A percentile compares a stretch with the other conserved stretches of the same genome.
Conservation (phyloP, 2,113 vertebrate species). For the Chamaea fasciata region DNA sequence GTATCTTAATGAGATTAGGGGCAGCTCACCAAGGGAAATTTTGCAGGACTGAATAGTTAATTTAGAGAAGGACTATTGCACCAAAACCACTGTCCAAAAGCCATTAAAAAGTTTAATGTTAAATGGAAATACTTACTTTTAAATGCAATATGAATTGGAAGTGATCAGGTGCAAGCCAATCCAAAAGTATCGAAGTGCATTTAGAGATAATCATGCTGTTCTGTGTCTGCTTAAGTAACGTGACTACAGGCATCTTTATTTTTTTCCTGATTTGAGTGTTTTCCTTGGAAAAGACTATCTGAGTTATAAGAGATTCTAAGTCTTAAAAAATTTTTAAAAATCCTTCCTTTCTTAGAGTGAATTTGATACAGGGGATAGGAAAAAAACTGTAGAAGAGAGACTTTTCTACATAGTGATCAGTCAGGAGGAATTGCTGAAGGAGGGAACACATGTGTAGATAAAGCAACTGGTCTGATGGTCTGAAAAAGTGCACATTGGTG, state of each 20-base stretch:
- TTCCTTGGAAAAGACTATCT: neutral
- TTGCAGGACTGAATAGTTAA: neutral
- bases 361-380: neutral
- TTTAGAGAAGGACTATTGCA: neutral
- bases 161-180: neutral
- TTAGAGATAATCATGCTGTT: neutral
- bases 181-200: neutral
- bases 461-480: neutral
- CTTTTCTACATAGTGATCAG: neutral
- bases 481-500: neutral
- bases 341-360: neutral
- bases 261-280: neutral
- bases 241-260: neutral
- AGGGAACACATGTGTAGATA: neutral
- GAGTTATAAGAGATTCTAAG: neutral
- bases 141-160: neutral
- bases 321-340: neutral
- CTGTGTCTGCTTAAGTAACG: neutral
- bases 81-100: neutral
- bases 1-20: neutral
- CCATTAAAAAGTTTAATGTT: neutral
- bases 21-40: neutral
- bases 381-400: neutral
- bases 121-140: neutral
- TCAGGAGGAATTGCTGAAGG: neutral